A percentile compares a stretch with the other conserved stretches of the same genome.
Evolutionary conservation across 2,888 invertebrate genomes (phyloP).

Genomic region (Tachina fera): DNA sequence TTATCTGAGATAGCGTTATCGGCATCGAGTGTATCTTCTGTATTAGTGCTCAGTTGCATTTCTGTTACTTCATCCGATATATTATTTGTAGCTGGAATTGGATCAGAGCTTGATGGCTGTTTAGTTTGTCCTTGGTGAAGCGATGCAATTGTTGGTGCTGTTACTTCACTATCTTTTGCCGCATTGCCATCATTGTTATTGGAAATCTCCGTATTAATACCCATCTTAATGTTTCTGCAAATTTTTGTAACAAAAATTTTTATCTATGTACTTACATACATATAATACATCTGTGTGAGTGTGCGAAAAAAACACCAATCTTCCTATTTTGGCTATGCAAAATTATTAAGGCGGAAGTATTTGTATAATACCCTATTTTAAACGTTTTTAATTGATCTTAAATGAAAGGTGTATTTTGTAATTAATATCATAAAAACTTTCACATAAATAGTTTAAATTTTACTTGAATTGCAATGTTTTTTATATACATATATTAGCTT

Average conservation of each 20-base stretch:
- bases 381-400: background rate
- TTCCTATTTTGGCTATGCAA: conserved; percentile 19
- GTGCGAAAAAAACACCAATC: conserved; percentile 27
- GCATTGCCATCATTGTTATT: conserved; percentile 52
- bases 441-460: background rate
- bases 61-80: conserved; percentile 28
- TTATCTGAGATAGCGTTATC: conserved; percentile 36
- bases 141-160: conserved; percentile 19
- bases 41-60: conserved; percentile 39
- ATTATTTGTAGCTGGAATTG: conserved; percentile 19
- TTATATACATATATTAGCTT: conserved; percentile 4
- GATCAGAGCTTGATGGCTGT: conserved; percentile 27
- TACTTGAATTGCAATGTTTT: conserved; percentile 6
- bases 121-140: conserved; percentile 44
- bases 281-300: background rate
- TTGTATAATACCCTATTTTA: conserved; percentile 34
- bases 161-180: conserved; percentile 59
- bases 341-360: conserved; percentile 38
- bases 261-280: background rate
- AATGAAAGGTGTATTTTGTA: background rate
- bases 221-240: conserved; percentile 28
- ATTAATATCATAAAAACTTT: background rate
- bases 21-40: conserved; percentile 23
- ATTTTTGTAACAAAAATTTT: conserved; percentile 34
- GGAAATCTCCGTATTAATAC: conserved; percentile 51